Evolutionary conservation across 2,888 invertebrate species (phyloP), one percentile per base, ranked within the genome.

Genomic region (Diarsia mendica): DNA sequence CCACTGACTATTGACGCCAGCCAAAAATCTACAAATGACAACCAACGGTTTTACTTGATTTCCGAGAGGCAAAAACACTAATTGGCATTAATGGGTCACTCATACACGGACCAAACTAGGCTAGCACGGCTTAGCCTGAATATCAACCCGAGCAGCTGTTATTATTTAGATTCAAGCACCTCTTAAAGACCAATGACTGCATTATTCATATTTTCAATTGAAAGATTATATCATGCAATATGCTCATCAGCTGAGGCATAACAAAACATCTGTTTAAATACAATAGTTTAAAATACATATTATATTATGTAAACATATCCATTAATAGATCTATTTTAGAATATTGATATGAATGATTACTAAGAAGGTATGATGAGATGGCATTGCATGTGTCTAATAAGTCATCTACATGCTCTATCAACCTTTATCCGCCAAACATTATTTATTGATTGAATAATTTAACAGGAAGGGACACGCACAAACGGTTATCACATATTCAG

Each of bases 241-340:
- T 11, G 51, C 53, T 33, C 15, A 60, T 67, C 33, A 55, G 23
- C 55, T 33, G 28, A 51, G 10, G 18, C 67, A 60, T 51, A 68
- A 72, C 20, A 72, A 55, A 13, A 53, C 53, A 39, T 48, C 60
- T 67, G 10, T 49, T 61, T 20, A 33, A 60, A 60, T 33, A 33
- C 60, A 60, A 60, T 18, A 58, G 28, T 18, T 58, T 28, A 18
- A 33, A 2, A 39, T 39, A 58, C 58, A 60, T 18, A 60, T 18
- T 28, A 75, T 77, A 53, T 53, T 49, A 53, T 73, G 53, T 64
- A 44, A 77, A 66, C 55, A 72, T 39, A 55, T 65, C 6, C 65
- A 74, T 46, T 67, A 65, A 33, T 60, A 49, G 48, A 33, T 66
- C 33, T 53, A 13, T 69, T 0, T 60, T 48, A 28, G 28, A 51